These are phyloP conservation scores for Leucoraja ocellata DNA, from an alignment of 2,797 vertebrate species.

Conservation along the genomic window DNA sequence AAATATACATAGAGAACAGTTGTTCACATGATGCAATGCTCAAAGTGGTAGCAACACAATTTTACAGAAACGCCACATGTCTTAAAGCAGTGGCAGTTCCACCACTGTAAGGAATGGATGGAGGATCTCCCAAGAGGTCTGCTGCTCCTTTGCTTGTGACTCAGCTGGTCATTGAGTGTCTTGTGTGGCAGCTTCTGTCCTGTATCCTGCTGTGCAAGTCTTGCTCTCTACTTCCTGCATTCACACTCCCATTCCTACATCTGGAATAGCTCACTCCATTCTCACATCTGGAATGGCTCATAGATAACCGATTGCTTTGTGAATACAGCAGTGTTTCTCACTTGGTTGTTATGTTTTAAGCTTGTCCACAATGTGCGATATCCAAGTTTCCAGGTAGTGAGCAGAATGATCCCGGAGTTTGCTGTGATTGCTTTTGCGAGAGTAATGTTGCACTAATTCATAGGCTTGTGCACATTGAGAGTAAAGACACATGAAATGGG, in stretches of 20 bases:
- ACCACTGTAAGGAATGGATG: no score
- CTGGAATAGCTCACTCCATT: background rate
- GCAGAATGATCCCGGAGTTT: background rate
- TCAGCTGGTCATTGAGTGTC: background rate
- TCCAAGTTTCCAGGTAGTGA: background rate
- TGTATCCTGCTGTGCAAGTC: background rate
- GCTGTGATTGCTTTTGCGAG: background rate
- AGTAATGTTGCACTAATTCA: background rate
- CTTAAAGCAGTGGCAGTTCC: no score
- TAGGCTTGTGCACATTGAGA: background rate
- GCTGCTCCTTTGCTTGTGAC: background rate
- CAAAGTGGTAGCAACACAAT: no score
- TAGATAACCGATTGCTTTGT: background rate
- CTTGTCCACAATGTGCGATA: background rate
- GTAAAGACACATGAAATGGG: background rate
- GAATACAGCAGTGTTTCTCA: background rate
- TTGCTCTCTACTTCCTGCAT: background rate
- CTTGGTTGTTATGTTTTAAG: background rate
- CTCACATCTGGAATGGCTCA: background rate
- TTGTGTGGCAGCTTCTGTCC: background rate
- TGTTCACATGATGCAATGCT: no score
- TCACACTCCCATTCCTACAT: background rate
- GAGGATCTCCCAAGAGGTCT: background rate
- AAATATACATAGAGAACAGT: no score
- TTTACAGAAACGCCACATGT: no score